Evolutionary conservation across 2,113 vertebrate genomes (phyloP).

Genomic region (Phaetusa simplex): DNA sequence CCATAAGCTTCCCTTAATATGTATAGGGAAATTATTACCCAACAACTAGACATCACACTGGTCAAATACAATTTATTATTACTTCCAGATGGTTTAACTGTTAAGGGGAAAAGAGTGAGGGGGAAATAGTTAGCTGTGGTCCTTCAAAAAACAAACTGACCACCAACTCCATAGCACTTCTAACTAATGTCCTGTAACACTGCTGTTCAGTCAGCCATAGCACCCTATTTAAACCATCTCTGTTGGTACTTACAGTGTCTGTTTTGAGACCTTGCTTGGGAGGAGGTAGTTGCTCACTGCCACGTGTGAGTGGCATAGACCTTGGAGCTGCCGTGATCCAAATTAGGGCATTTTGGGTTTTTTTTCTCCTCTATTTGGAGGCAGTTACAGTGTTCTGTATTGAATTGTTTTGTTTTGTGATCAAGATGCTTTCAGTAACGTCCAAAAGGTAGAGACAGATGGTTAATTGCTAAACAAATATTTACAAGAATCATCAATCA

Average conservation of each 20-base stretch:
- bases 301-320: accelerated
- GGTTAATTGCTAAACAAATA: neutral
- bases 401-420: neutral
- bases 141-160: neutral
- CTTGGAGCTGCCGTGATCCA: neutral
- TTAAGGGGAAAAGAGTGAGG: neutral
- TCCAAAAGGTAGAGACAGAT: neutral
- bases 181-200: neutral
- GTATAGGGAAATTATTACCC: neutral
- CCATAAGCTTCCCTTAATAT: neutral
- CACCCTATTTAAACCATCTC: neutral
- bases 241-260: neutral
- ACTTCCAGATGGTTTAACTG: neutral
- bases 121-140: neutral
- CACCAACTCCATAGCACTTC: neutral
- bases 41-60: accelerated
- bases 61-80: neutral
- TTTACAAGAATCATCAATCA: neutral
- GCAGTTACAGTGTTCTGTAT: neutral
- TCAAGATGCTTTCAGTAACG: neutral
- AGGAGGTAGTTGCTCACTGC: neutral
- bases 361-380: neutral
- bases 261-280: neutral
- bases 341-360: neutral
- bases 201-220: neutral